Percentiles rank a stretch among this genome's conserved stretches.
Conservation (phyloP, 2,888 invertebrate species). For the Xestia sexstrigata region DNA sequence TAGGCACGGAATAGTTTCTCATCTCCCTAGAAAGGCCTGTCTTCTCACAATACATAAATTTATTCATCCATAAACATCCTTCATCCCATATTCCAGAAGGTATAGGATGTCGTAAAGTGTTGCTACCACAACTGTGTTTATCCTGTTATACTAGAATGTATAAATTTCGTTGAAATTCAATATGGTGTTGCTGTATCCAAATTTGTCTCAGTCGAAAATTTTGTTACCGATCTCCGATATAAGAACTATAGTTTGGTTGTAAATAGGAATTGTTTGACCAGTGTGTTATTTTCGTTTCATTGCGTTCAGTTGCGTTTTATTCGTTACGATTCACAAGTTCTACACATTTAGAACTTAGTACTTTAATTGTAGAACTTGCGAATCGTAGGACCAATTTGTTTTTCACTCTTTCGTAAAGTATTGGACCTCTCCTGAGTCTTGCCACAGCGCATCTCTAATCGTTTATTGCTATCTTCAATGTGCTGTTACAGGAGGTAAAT, state of each 20-base stretch:
- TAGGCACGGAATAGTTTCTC: slow-evolving; percentile 60
- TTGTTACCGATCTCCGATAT: slow-evolving; percentile 35
- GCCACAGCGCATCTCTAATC: too few relatives aligned
- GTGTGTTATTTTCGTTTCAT: too few relatives aligned
- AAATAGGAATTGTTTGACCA: slow-evolving; percentile 40
- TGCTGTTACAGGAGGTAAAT: too few relatives aligned
- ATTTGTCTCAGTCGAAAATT: slow-evolving; percentile 54
- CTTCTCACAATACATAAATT: slow-evolving; percentile 59
- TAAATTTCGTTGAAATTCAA: slow-evolving; percentile 62
- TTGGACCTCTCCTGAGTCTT: neutral
- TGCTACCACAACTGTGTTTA: slow-evolving; percentile 56
- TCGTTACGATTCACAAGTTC: too few relatives aligned
- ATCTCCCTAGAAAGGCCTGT: slow-evolving; percentile 53
- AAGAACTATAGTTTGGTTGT: slow-evolving; percentile 16
- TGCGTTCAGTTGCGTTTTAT: too few relatives aligned
- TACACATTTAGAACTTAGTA: too few relatives aligned
- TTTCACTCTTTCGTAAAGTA: neutral
- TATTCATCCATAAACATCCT: slow-evolving; percentile 63
- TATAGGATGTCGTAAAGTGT: slow-evolving; percentile 65
- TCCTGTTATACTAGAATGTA: slow-evolving; percentile 42
- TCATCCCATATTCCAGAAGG: slow-evolving; percentile 57
- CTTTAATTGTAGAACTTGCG: neutral
- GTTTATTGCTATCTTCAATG: too few relatives aligned
- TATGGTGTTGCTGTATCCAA: slow-evolving; percentile 55
- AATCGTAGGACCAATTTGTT: neutral